Evolutionary conservation across 2,113 vertebrate species (phyloP).

Genomic region (Strix uralensis): DNA sequence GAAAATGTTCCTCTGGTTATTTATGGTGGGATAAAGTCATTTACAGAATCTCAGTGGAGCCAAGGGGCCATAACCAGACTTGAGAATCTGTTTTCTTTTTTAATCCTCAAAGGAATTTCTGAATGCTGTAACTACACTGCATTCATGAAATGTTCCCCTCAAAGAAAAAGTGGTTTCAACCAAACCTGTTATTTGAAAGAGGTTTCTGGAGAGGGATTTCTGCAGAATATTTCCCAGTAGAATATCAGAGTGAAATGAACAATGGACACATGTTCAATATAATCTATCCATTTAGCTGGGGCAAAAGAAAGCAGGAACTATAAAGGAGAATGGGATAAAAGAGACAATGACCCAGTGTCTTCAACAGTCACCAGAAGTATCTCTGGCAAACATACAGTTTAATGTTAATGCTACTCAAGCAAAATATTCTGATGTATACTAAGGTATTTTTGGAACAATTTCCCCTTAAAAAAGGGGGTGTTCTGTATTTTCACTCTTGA

Average conservation of each 20-base stretch:
- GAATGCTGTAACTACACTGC: background rate
- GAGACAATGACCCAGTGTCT: background rate
- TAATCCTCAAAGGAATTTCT: background rate
- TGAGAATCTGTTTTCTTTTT: constrained; percentile 31
- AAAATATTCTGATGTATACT: background rate
- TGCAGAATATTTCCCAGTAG: background rate
- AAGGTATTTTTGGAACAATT: background rate
- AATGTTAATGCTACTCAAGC: background rate
- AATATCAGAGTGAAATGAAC: background rate
- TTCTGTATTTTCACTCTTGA: background rate
- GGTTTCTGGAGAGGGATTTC: background rate
- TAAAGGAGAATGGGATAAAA: background rate
- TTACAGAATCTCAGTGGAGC: constrained; percentile 4
- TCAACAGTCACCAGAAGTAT: background rate
- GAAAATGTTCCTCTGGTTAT: constrained; percentile 38
- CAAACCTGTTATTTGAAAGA: background rate
- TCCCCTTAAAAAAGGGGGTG: accelerated
- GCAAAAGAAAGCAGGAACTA: background rate
- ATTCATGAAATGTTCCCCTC: background rate
- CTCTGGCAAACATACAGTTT: background rate
- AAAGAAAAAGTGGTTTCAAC: background rate
- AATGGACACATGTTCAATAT: background rate
- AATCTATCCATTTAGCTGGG: background rate
- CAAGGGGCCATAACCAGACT: constrained; percentile 4
- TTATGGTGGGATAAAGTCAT: constrained; percentile 14